Base-by-base conservation (phyloP, 2,888 invertebrate species). In the Fragum whitleyi region DNA sequence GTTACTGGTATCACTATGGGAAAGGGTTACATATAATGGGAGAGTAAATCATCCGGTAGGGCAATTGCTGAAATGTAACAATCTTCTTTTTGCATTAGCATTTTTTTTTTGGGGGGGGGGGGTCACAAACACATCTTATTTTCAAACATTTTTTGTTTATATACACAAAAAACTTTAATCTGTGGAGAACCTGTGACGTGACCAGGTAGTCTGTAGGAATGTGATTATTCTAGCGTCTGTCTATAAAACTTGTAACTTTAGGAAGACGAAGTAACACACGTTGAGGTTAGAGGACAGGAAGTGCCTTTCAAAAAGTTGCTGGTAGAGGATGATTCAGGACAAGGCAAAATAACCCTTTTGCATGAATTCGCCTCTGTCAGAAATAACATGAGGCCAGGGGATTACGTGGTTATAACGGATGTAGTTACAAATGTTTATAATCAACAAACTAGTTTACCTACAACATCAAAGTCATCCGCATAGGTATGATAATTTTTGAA, bases 401-500 rank as follows among this genome's bases (percentile, higher is more conserved):
- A 81, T 21, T 65, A 32, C 32, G 62, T 81, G 1, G 39, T 71
- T 28, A 81, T 81, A 5, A 81, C 81, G n/a, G 71, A 81, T 69
- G 53, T 81, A 7, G 75, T 78, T 16, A 61, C 36, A 7, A 81
- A 81, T 57, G 39, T 32, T 7, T 77, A 61, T 59, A 72, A 57
- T 9, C 62, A 68, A 36, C 28, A 62, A 36, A 74, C 77, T 29
- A 59, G 72, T 1, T 36, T 77, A 16, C 47, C 47, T 5, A 71
- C 81, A 21, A 77, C 73, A 57, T 11, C 28, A 7, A 47, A 19
- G n/a, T 65, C 65, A n/a, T 26, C 32, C 2, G 39, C 36, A 11
- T 19, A 65, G 39, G 65, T 65, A 65, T 65, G 61, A 11, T 61
- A 7, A n/a, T 61, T 26, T n/a, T 53, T 7, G 19, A 39, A 14